Conservation (phyloP, 2,113 vertebrate species). For the Thryonomys swinderianus region DNA sequence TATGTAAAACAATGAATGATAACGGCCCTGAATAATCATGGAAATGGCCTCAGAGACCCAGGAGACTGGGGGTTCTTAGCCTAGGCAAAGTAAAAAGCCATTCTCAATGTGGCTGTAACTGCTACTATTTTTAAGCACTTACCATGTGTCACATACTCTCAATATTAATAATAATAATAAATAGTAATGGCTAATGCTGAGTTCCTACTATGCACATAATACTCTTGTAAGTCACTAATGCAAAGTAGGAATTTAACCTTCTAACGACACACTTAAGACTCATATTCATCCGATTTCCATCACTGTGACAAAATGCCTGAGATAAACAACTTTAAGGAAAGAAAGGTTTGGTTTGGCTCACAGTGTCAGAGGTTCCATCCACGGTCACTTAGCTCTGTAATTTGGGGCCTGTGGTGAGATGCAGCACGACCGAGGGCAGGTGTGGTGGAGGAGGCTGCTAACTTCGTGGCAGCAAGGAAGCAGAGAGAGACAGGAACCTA, state of each 20-base stretch:
- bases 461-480: not conserved
- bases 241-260: not conserved
- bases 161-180: not conserved
- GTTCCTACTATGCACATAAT: not conserved
- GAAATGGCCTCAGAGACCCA: not conserved
- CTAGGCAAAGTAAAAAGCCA: not conserved
- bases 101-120: not conserved
- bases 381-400: not conserved
- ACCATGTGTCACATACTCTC: not conserved
- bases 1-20: not conserved
- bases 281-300: not conserved
- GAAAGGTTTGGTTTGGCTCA: not conserved
- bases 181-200: not conserved
- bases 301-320: not conserved
- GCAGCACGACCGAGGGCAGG: not conserved
- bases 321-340: not conserved
- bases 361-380: not conserved
- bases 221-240: not conserved
- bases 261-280: not conserved
- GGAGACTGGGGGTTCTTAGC: not conserved
- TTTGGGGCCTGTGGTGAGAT: not conserved
- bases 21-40: not conserved
- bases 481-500: not conserved
- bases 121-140: not conserved
- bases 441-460: not conserved